A percentile compares a stretch with the other conserved stretches of the same genome.
phyloP scores from a whole-genome alignment of 2,113 vertebrate genomes.

The Epinephelus cyanopodus region DNA sequence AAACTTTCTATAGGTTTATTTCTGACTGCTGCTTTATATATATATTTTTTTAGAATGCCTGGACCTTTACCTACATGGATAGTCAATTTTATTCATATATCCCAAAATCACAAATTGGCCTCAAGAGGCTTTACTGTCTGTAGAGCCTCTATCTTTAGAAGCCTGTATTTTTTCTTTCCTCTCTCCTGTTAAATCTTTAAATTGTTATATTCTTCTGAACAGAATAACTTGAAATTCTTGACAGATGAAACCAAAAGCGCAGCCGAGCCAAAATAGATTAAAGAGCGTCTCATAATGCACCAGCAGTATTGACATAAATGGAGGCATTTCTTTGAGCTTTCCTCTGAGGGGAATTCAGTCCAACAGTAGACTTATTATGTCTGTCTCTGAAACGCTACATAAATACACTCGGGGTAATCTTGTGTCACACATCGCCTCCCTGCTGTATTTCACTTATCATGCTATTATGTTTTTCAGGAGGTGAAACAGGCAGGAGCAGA shows the following conservation, averaged over 20 bases:
- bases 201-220: background rate
- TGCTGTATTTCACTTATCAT: background rate
- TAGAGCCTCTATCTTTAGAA: background rate
- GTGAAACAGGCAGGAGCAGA: constrained; percentile 66
- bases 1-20: background rate
- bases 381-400: background rate
- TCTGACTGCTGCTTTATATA: too few relatives aligned
- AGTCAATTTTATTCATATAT: background rate
- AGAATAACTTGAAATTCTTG: background rate
- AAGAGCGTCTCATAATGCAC: background rate
- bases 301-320: background rate
- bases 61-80: background rate
- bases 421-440: background rate
- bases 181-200: background rate
- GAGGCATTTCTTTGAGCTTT: background rate
- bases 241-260: background rate
- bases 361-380: background rate
- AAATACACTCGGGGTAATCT: background rate
- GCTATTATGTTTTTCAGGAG: constrained; percentile 67
- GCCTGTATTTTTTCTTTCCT: background rate
- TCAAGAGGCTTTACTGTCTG: background rate
- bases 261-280: background rate
- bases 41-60: background rate
- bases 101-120: background rate
- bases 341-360: background rate